Conservation (phyloP, 2,797 vertebrate genomes). For the Synanceia verrucosa region DNA sequence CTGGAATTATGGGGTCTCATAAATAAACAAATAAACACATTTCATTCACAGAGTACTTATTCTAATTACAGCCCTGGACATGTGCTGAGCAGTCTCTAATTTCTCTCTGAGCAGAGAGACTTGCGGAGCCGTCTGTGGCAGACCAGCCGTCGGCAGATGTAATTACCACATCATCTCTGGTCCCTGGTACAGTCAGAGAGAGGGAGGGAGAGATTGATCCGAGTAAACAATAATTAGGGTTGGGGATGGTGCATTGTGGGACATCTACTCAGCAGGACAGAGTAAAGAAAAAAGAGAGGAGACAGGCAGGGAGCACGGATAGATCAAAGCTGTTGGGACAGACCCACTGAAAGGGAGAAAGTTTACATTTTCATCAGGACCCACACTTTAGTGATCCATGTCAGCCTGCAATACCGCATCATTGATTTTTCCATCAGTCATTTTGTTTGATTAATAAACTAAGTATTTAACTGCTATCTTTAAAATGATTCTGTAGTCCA, state of each 20-base stretch:
- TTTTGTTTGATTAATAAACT: background rate
- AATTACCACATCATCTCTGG: conserved; percentile 81
- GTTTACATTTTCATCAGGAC: conserved; percentile 26
- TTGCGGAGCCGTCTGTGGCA: conserved; percentile 77
- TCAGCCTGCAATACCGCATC: background rate
- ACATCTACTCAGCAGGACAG: conserved; percentile 63
- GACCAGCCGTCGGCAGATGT: conserved; percentile 79
- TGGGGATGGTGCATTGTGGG: conserved; percentile 73
- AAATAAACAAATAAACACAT: conserved; percentile 82
- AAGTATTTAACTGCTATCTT: background rate
- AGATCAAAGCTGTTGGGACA: conserved; percentile 46
- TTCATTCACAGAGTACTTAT: conserved; percentile 75
- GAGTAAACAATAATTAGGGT: conserved; percentile 83
- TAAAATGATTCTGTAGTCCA: background rate
- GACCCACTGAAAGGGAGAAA: conserved; percentile 9
- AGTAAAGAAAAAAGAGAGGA: conserved; percentile 49
- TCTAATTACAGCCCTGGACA: conserved; percentile 79
- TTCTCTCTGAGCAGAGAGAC: conserved; percentile 73
- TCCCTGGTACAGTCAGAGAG: conserved; percentile 59
- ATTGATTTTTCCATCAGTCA: background rate
- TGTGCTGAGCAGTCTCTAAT: conserved; percentile 78
- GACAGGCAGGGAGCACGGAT: conserved; percentile 39
- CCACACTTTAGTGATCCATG: background rate
- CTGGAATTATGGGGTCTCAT: conserved; percentile 66
- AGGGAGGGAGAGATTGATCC: conserved; percentile 64